Conservation (phyloP, 2,888 invertebrate genomes). For the Plagodis dolabraria region DNA sequence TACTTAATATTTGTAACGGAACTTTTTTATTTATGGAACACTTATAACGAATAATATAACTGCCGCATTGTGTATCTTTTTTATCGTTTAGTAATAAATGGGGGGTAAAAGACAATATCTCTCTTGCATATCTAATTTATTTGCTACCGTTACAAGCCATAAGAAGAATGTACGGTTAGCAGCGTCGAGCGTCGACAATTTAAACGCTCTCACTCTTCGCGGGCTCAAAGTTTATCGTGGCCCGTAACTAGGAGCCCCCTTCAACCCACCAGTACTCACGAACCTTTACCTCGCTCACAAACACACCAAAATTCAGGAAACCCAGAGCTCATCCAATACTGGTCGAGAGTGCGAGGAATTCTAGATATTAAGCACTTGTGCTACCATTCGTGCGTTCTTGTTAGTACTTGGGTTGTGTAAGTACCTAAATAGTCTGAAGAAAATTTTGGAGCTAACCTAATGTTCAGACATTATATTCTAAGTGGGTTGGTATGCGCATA, state of each 20-base stretch:
- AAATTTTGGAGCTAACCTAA: constrained; percentile 61
- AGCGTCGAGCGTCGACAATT: constrained; percentile 75
- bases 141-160: constrained; percentile 57
- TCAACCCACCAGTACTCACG: constrained; percentile 55
- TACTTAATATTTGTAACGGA: no score
- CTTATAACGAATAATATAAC: no score
- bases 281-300: constrained; percentile 48
- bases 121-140: not conserved
- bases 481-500: constrained; percentile 35
- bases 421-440: constrained; percentile 60
- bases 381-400: constrained; percentile 68
- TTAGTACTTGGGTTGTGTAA: constrained; percentile 61
- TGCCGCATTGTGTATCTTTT: no score
- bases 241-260: constrained; percentile 72
- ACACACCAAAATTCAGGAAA: constrained; percentile 42
- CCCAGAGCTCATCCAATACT: constrained; percentile 37
- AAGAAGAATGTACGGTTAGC: constrained; percentile 76
- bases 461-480: constrained; percentile 42
- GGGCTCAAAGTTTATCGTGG: constrained; percentile 78
- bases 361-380: constrained; percentile 76
- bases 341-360: constrained; percentile 66
- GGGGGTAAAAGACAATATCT: no score
- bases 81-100: no score
- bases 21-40: no score
- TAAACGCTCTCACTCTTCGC: constrained; percentile 80